Evolutionary conservation across 2,888 invertebrate genomes (phyloP), one percentile per base, ranked within the genome.

Genomic region (Asteroscopus sphinx): DNA sequence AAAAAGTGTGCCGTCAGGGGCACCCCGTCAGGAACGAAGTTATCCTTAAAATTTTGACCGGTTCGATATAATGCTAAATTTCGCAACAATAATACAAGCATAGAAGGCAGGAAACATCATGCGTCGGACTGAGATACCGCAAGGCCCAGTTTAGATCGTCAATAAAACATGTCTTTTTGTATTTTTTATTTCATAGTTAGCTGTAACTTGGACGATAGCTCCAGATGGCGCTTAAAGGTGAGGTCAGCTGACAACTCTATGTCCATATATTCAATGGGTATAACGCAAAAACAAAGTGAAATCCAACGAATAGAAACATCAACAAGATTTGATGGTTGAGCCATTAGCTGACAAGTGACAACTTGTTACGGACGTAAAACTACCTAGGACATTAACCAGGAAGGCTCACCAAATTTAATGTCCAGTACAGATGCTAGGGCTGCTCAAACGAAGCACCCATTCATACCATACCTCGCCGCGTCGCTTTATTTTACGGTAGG

Each of bases 391-490:
- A 70, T 77, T 67, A 75, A 70, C 56, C 17, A 54, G 45, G 49
- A 41, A 64, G 60, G 54, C 61, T 52, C 47, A 52, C 42, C 60
- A 57, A 59, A 69, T 81, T 77, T 79, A 73, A 81, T 68, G 69
- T 42, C 15, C 68, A 44, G 46, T 71, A 74, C 76, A 80, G 77
- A 76, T 77, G 75, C 67, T 44, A 67, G 60, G 45, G 48, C 33
- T 42, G 15, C 33, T 60, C 52, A 67, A 66, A 54, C 65, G 51
- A 67, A 76, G 62, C 67, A 58, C 66, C 73, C 66, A 61, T 78
- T 75, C 45, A 9, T 55, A 40, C 70, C 76, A 77, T 62, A 71
- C n/a, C n/a, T n/a, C 21, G 21, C 6, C 21, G 21, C 72, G 70
- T 69, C 54, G 63, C 68, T 60, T 39, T 57, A 63, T 67, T 72